Evolutionary conservation across 2,888 invertebrate genomes (phyloP).

Genomic region (Drosophila koepferae): DNA sequence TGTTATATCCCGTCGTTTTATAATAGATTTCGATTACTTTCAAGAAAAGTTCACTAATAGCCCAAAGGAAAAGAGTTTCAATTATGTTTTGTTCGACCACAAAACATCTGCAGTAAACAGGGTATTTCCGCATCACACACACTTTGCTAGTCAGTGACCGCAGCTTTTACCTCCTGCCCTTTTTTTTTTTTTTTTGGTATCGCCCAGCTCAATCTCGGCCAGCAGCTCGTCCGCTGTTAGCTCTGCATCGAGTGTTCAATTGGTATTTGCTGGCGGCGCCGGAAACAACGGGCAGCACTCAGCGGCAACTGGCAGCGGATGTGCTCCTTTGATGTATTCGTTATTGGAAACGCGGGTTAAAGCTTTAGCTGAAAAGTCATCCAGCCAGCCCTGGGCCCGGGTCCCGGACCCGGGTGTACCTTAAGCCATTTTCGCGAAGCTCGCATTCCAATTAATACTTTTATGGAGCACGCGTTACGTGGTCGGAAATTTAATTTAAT

Average conservation of each 20-base stretch:
- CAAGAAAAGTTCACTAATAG: background rate
- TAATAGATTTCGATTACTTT: background rate
- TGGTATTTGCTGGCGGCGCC: conserved; percentile 57
- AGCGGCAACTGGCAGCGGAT: conserved; percentile 44
- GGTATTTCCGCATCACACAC: conserved; percentile 2
- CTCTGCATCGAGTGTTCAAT: conserved; percentile 47
- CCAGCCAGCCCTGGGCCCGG: conserved; percentile 22
- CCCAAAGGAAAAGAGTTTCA: background rate
- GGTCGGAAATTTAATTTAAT: conserved; percentile 73
- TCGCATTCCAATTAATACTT: conserved; percentile 70
- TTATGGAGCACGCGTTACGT: conserved; percentile 48
- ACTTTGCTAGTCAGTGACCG: conserved; percentile 5
- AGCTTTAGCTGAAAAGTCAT: conserved; percentile 11
- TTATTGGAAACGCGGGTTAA: conserved; percentile 16
- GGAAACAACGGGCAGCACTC: conserved; percentile 71
- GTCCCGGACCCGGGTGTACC: conserved; percentile 22
- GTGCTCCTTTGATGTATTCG: conserved; percentile 53
- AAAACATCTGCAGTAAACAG: background rate
- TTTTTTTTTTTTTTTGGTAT: conserved; percentile 58
- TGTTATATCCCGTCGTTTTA: background rate
- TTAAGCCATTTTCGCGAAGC: conserved; percentile 54
- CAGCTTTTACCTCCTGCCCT: background rate
- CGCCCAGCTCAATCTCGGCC: conserved; percentile 67
- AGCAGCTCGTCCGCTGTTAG: conserved; percentile 23
- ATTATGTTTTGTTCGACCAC: background rate